Conservation (phyloP, 2,888 invertebrate species). For the Phyllotreta cruciferae region DNA sequence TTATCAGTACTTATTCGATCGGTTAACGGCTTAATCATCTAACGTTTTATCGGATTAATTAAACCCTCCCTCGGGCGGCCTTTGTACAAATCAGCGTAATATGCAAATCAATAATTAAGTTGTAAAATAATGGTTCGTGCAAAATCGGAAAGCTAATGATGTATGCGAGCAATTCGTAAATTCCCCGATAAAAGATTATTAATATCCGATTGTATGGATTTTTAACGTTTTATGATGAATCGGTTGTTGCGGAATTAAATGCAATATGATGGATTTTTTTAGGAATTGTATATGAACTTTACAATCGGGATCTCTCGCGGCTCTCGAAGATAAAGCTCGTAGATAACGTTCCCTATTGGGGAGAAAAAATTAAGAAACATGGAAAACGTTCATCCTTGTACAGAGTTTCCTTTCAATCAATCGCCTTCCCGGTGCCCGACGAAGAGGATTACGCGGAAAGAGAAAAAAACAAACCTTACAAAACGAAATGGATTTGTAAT, state of each 20-base stretch:
- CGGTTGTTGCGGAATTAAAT: no score
- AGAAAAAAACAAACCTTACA: background rate
- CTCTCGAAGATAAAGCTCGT: slow-evolving; percentile 16
- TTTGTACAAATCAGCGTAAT: slow-evolving; percentile 13
- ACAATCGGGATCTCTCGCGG: background rate
- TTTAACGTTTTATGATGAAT: no score
- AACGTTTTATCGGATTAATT: slow-evolving; percentile 21
- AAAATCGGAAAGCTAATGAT: no score
- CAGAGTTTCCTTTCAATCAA: background rate
- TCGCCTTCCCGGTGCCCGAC: background rate
- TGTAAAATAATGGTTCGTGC: no score
- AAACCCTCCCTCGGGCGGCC: slow-evolving; percentile 14
- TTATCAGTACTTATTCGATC: slow-evolving; percentile 1
- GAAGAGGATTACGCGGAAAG: slow-evolving; percentile 10
- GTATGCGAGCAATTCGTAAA: no score
- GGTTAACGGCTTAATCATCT: slow-evolving; percentile 6
- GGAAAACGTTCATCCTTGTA: slow-evolving; percentile 20
- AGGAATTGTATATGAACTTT: background rate
- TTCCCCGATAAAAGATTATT: no score
- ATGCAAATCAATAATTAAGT: background rate
- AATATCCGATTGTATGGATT: no score
- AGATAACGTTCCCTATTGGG: slow-evolving; percentile 2
- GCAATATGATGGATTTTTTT: no score
- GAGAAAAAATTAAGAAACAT: slow-evolving; percentile 11
- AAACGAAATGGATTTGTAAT: slow-evolving; percentile 21